Evolutionary conservation across 2,113 vertebrate species (phyloP), one percentile per base, ranked within the genome.

Genomic region (Neogale vison): DNA sequence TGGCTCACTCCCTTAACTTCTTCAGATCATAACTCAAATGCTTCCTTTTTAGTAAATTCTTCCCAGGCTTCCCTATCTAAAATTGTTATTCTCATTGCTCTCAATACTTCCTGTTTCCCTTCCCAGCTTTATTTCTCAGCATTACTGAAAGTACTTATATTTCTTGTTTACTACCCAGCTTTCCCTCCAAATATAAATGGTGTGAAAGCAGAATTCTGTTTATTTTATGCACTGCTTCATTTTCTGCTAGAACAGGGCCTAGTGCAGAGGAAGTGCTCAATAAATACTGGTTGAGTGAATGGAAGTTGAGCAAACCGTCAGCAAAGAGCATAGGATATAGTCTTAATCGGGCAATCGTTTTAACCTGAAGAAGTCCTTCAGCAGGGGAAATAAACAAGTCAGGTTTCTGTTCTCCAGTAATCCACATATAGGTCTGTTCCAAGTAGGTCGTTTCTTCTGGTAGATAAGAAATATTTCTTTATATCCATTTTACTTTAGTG

Each of bases 181-280:
- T 71, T 81, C 42, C 42, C n/a, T 92, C 15, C 24, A 93, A 88
- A 94, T 93, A 90, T 45, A 42, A 97, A 79, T 11, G 61, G 17
- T 4, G 80, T 13, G 39, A 94, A 85, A 94, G 63, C 23, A 12
- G 11, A 96, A 94, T 94, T 93, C 65, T 90, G 69, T 69, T 77
- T 80, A 4, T 86, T 94, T 95, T 85, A 95, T 88, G 45, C 31
- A 94, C 29, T 96, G 42, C 24, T 95, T 92, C 97, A 50, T 90
- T 15, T 12, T 94, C 24, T 96, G 42, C 24, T 90, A 94, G 59
- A 90, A 80, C 4, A 82, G 26, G 72, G 47, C 24, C 59, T 80
- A 88, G 7, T 29, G 91, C 23, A 77, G 34, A 90, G 80, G 50
- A 95, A 42, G 34, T 76, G 36, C 47, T 77, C 74, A 85, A 63